Base-by-base conservation (phyloP, 2,888 invertebrate genomes). In the Hyposoter dolosus region DNA sequence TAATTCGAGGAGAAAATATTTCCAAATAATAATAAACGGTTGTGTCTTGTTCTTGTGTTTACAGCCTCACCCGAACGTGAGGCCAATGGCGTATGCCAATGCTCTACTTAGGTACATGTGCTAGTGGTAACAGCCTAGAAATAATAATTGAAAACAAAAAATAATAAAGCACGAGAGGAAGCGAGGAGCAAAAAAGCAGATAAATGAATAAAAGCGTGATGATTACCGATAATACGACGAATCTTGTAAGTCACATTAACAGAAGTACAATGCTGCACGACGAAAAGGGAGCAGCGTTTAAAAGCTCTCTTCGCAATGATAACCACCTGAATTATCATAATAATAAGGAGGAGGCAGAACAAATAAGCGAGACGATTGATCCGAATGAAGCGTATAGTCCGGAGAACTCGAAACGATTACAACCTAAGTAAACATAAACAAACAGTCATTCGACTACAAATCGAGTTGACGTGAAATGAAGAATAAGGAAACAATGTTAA, bases 51-150 rank as follows among this genome's bases (percentile, higher is more conserved):
- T 50, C 86, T 91, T 92, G 93, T 91, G 87, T 68, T 97, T 97
- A 88, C 95, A 98, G 98, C 97, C 98, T 92, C 99, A 99, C 95
- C 99, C 99, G 23, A 97, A 99, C 94, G 98, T 99, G 87, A 98
- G 98, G 95, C 99, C 99, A 86, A 99, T 99, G 99, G 98, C 98
- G 88, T 99, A 99, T 95, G 99, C 99, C 90, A 98, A 97, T 94
- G 96, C 97, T 82, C 95, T 98, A 94, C 95, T 98, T 95, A 97
- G 96, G 94, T 95, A 97, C 95, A 95, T 97, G 95, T 96, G 96
- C 95, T 96, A 96, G 95, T 96, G 90, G 87, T 90, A 76, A 89
- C 83, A 89, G 78, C 66, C 80, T 91, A 92, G 90, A 86, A 83
- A 89, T 90, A 84, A 87, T 78, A 75, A 87, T 81, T 80, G 60